Conservation (phyloP, 2,113 vertebrate genomes). For the Ophthalmolycus amberensis region DNA sequence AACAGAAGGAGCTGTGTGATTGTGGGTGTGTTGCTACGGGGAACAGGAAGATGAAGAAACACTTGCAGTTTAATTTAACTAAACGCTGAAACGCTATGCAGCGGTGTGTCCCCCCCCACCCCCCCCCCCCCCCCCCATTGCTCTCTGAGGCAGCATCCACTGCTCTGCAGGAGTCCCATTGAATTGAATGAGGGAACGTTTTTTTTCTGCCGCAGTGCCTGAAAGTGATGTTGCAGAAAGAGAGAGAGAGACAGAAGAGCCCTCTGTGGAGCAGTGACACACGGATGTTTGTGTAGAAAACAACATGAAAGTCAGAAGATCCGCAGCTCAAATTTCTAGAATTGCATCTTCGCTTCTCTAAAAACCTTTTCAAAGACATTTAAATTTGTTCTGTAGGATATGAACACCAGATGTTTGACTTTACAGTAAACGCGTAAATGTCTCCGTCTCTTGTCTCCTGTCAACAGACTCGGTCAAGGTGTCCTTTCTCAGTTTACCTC, state of each 20-base stretch:
- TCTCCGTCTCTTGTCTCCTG: background rate
- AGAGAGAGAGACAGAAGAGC: background rate
- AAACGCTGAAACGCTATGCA: background rate
- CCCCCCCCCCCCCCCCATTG: no score
- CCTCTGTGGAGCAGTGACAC: background rate
- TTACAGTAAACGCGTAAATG: no score
- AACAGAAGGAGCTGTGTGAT: background rate
- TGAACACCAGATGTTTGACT: background rate
- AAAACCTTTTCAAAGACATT: background rate
- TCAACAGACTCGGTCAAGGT: constrained; percentile 36
- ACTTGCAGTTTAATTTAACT: background rate
- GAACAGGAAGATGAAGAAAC: background rate
- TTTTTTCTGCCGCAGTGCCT: constrained; percentile 55
- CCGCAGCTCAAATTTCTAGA: no score
- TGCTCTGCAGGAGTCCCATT: constrained; percentile 28
- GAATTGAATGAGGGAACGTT: constrained; percentile 3
- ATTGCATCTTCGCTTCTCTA: background rate
- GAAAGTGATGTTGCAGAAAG: background rate
- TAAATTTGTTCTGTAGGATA: no score
- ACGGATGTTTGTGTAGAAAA: background rate
- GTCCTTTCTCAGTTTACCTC: constrained; percentile 53
- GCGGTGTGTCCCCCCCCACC: background rate
- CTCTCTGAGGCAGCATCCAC: constrained; percentile 2
- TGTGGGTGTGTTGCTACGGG: background rate
- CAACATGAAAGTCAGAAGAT: no score